phyloP scores from a whole-genome alignment of 2,888 invertebrate species.

The Drosophila histrio region DNA sequence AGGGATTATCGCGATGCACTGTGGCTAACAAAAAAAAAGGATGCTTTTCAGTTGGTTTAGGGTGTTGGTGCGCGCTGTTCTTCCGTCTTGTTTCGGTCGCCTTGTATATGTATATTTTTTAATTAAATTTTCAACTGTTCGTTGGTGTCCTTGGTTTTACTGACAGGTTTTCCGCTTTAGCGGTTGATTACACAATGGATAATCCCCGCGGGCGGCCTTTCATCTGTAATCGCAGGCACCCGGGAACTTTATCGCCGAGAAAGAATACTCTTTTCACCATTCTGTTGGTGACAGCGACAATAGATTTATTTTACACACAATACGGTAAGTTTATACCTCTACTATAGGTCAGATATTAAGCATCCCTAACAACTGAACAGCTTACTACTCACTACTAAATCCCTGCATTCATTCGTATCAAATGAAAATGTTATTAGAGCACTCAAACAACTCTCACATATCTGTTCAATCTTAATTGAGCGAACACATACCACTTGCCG shows the following conservation, averaged over 20 bases:
- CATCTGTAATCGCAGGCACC: slow-evolving; percentile 4
- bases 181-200: slow-evolving; percentile 57
- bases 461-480: slow-evolving; percentile 4
- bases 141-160: slow-evolving; percentile 4
- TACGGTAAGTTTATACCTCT: slow-evolving; percentile 39
- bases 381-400: no score
- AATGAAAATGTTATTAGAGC: not conserved
- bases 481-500: not conserved
- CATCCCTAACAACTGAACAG: not conserved
- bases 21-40: slow-evolving; percentile 1
- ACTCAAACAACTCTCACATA: not conserved
- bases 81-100: not conserved
- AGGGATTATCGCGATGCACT: not conserved
- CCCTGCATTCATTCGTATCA: slow-evolving; percentile 1
- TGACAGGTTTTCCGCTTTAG: slow-evolving; percentile 40
- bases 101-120: slow-evolving; percentile 32
- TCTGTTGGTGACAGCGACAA: slow-evolving; percentile 16
- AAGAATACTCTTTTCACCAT: slow-evolving; percentile 15
- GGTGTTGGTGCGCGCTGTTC: not conserved
- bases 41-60: slow-evolving; percentile 1
- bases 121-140: slow-evolving; percentile 48
- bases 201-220: slow-evolving; percentile 30
- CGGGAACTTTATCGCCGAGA: not conserved
- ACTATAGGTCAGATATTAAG: not conserved
- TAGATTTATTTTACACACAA: slow-evolving; percentile 20